phyloP scores from a whole-genome alignment of 1,140 invertebrate genomes.

The Macrostomum lignano region DNA sequence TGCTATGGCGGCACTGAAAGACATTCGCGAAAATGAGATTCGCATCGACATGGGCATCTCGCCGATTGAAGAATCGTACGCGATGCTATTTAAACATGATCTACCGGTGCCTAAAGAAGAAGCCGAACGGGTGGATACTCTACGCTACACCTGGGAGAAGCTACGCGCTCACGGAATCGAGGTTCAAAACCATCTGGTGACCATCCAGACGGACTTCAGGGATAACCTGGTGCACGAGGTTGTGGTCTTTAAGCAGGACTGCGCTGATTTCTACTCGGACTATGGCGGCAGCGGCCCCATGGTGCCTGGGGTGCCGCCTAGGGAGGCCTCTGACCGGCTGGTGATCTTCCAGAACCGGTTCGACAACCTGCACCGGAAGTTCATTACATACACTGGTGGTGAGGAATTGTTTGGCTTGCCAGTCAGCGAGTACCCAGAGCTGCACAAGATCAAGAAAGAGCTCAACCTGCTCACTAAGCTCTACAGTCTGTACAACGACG shows the following conservation, averaged over 20 bases:
- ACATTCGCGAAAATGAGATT: slow-evolving; percentile 70
- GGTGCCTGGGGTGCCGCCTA: slow-evolving; percentile 55
- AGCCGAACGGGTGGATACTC: slow-evolving; percentile 60
- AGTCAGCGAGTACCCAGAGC: slow-evolving; percentile 60
- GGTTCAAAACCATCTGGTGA: slow-evolving; percentile 10
- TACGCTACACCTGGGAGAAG: slow-evolving; percentile 59
- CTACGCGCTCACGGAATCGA: slow-evolving; percentile 20
- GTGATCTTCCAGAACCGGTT: slow-evolving; percentile 77
- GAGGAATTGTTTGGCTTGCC: slow-evolving; percentile 69
- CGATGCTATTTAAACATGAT: slow-evolving; percentile 55
- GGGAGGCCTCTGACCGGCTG: slow-evolving; percentile 63
- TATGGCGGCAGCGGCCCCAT: slow-evolving; percentile 41
- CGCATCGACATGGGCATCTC: slow-evolving; percentile 72
- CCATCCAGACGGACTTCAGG: slow-evolving; percentile 26
- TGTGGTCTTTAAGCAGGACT: slow-evolving; percentile 16
- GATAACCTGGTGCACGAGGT: slow-evolving; percentile 19
- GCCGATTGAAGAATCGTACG: slow-evolving; percentile 78
- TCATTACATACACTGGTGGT: slow-evolving; percentile 63
- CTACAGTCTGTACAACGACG: slow-evolving; percentile 80
- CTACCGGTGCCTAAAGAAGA: slow-evolving; percentile 60
- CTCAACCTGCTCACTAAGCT: slow-evolving; percentile 73
- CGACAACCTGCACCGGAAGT: slow-evolving; percentile 67
- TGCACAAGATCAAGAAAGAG: slow-evolving; percentile 69
- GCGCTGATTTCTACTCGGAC: not conserved
- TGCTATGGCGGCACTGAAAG: slow-evolving; percentile 65